phyloP scores from a whole-genome alignment of 2,797 vertebrate species.

The Paramormyrops hopkinsi region DNA sequence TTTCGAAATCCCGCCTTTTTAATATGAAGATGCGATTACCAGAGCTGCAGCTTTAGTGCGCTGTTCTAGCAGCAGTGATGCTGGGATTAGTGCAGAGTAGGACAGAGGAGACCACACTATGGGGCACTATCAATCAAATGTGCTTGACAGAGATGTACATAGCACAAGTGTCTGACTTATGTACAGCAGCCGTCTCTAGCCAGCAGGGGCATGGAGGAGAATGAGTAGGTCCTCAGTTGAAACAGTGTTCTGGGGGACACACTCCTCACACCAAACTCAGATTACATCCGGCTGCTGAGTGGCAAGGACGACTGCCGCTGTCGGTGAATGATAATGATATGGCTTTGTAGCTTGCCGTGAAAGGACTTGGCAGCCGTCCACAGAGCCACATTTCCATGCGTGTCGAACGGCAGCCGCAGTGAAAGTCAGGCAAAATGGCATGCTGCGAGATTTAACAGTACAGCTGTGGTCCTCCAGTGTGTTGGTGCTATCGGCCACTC shows the following conservation, averaged over 20 bases:
- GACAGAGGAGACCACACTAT: neutral
- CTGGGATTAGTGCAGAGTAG: neutral
- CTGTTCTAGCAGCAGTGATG: neutral
- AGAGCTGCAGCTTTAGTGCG: too few species aligned
- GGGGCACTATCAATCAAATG: neutral
- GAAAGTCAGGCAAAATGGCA: slow-evolving; percentile 10
- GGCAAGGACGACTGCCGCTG: slow-evolving; percentile 20
- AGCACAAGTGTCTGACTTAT: neutral
- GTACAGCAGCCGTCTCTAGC: neutral
- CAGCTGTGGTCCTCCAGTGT: slow-evolving; percentile 4
- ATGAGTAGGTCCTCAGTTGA: neutral
- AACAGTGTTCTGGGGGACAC: neutral
- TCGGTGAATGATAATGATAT: slow-evolving; percentile 28
- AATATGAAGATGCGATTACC: neutral
- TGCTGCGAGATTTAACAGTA: neutral
- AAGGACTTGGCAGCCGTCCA: slow-evolving; percentile 19
- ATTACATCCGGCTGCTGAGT: neutral
- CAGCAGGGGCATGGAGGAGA: neutral
- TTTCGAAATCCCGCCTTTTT: neutral
- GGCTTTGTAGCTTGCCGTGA: neutral
- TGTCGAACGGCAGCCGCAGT: slow-evolving; percentile 8
- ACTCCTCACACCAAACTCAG: neutral
- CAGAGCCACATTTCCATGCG: slow-evolving; percentile 27
- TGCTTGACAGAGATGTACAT: neutral
- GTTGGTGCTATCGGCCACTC: neutral